Percentiles rank a stretch among this genome's conserved stretches.
Evolutionary conservation across 2,797 vertebrate genomes (phyloP).

Genomic region (Poeciliopsis turneri): DNA sequence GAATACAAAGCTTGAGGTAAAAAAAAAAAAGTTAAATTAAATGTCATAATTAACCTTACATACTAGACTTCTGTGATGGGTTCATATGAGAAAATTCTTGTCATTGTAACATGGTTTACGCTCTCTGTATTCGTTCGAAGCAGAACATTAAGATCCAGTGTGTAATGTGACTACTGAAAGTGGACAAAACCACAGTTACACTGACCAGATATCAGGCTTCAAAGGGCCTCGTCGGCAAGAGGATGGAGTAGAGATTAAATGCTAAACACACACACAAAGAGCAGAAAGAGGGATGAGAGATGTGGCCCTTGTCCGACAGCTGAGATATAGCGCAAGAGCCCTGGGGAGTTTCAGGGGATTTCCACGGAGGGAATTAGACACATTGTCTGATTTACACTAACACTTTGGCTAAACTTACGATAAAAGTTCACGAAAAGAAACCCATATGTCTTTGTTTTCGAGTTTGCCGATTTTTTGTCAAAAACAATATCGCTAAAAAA

Average conservation of each 20-base stretch:
- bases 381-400: slow-evolving; percentile 78
- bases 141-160: slow-evolving; percentile 42
- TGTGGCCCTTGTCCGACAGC: slow-evolving; percentile 68
- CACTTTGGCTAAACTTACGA: slow-evolving; percentile 79
- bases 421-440: slow-evolving; percentile 68
- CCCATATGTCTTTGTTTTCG: slow-evolving; percentile 48
- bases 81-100: neutral
- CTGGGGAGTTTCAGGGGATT: slow-evolving; percentile 79
- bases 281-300: slow-evolving; percentile 59
- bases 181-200: slow-evolving; percentile 61
- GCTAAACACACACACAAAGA: slow-evolving; percentile 24
- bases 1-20: neutral
- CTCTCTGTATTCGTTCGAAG: slow-evolving; percentile 33
- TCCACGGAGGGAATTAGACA: slow-evolving; percentile 76
- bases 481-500: neutral
- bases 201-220: slow-evolving; percentile 66
- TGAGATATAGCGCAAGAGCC: slow-evolving; percentile 73
- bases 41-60: neutral
- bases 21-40: neutral
- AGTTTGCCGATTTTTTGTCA: slow-evolving; percentile 6
- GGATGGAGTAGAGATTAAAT: slow-evolving; percentile 48
- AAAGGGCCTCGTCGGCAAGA: slow-evolving; percentile 54
- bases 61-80: neutral
- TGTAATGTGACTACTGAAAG: slow-evolving; percentile 55
- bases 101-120: slow-evolving; percentile 7